Evolutionary conservation across 1,140 invertebrate species (phyloP), one percentile per base, ranked within the genome.

Genomic region (Nilaparvata lugens): DNA sequence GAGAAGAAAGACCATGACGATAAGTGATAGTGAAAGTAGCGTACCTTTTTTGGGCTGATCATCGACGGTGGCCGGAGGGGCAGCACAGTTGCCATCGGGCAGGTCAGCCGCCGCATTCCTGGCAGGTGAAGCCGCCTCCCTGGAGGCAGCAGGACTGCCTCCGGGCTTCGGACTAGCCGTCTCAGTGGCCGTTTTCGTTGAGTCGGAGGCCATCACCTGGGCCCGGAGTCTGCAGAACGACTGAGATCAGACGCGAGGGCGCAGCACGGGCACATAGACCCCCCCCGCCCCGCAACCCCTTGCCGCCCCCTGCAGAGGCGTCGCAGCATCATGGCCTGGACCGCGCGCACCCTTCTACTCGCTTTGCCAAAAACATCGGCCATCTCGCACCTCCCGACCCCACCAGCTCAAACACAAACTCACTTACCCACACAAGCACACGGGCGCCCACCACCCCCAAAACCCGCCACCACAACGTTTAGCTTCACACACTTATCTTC

Each of bases 151-250:
- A 48, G 45, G 45, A 48, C 45, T 48, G 45, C 45, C 45, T 16
- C 45, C 45, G 45, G 45, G 45, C 45, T 48, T 48, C 2, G 45
- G 45, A 23, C 45, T 48, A 23, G 21, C 45, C 45, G 45, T 48
- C 45, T 48, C 45, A 7, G 45, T 48, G 45, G 16, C 21, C 16
- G 21, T 19, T 48, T 48, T 48, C 21, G 45, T 48, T 19, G 45
- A 23, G 45, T 48, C 45, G 45, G 45, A 19, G 45, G 45, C 45
- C 45, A 48, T 48, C 45, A 23, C 45, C n/a, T 35, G 31, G 19
- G 45, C 45, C 45, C 45, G 45, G 45, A 48, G 45, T 48, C 45
- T 48, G 45, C 45, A 48, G 45, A 48, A 23, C 45, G 45, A 48
- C 45, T 48, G 45, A 48, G 21, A 48, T 18, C 6, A 19, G 45